phyloP scores from a whole-genome alignment of 1,140 invertebrate genomes.

The Brachionus manjavacas region DNA sequence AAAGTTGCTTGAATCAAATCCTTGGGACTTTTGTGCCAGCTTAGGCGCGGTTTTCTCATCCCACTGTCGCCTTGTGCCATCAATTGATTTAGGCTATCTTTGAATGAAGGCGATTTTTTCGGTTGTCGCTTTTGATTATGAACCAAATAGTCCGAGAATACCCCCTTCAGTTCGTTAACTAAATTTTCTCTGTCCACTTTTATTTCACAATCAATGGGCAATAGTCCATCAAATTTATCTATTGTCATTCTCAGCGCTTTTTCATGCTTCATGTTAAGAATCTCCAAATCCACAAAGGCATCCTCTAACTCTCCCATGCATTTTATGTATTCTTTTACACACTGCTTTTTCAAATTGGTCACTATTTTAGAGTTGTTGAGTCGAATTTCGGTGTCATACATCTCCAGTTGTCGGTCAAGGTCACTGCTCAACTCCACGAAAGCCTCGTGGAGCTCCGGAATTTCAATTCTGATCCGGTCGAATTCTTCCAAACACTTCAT shows the following conservation, averaged over 20 bases:
- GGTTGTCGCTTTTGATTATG: neutral
- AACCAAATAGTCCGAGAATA: neutral
- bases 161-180: neutral
- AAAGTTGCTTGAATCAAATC: slow-evolving; percentile 24
- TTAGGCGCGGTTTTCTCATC: neutral
- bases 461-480: neutral
- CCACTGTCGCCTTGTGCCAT: neutral
- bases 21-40: neutral
- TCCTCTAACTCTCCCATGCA: neutral
- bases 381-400: neutral
- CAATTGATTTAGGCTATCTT: neutral
- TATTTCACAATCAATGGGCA: neutral
- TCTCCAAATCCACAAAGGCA: neutral
- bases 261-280: neutral
- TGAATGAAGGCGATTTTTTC: slow-evolving; percentile 1
- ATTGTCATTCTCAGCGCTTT: neutral
- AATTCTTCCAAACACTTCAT: neutral
- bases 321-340: neutral
- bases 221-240: neutral
- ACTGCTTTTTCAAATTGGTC: neutral
- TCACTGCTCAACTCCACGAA: neutral
- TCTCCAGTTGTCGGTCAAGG: neutral
- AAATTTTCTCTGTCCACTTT: neutral
- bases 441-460: neutral
- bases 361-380: neutral